phyloP scores from a whole-genome alignment of 2,888 invertebrate genomes.

The Biston betularia region DNA sequence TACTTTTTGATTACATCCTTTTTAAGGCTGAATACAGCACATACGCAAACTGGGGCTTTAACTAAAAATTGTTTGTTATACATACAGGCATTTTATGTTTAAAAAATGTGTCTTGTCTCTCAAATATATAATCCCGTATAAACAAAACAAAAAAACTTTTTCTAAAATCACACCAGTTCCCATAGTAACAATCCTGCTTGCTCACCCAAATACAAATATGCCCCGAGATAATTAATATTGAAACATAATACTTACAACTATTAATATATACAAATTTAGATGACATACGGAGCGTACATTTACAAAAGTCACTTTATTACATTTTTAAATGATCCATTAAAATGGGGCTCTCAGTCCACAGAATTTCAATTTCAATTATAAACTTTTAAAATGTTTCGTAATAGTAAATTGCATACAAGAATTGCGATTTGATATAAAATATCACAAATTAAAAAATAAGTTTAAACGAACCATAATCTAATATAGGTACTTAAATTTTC shows the following conservation, averaged over 20 bases:
- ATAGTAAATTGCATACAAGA: constrained; percentile 1
- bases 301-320: not conserved
- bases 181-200: not conserved
- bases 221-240: constrained; percentile 15
- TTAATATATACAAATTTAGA: constrained; percentile 26
- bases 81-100: too few relatives aligned
- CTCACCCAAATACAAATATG: constrained; percentile 2
- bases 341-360: constrained; percentile 1
- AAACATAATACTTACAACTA: constrained; percentile 29
- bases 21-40: too few relatives aligned
- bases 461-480: constrained; percentile 10
- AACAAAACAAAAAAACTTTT: too few relatives aligned
- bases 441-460: constrained; percentile 18
- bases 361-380: constrained; percentile 22
- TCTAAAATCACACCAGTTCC: too few relatives aligned
- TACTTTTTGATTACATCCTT: too few relatives aligned
- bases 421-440: not conserved
- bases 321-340: too few relatives aligned
- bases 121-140: too few relatives aligned
- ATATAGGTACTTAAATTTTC: too few relatives aligned
- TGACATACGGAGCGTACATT: constrained; percentile 8
- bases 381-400: constrained; percentile 6
- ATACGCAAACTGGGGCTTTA: too few relatives aligned
- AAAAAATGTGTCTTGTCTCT: too few relatives aligned
- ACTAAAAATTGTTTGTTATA: too few relatives aligned